Evolutionary conservation across 1,140 invertebrate species (phyloP), one percentile per base, ranked within the genome.

Genomic region (Lepidurus arcticus): DNA sequence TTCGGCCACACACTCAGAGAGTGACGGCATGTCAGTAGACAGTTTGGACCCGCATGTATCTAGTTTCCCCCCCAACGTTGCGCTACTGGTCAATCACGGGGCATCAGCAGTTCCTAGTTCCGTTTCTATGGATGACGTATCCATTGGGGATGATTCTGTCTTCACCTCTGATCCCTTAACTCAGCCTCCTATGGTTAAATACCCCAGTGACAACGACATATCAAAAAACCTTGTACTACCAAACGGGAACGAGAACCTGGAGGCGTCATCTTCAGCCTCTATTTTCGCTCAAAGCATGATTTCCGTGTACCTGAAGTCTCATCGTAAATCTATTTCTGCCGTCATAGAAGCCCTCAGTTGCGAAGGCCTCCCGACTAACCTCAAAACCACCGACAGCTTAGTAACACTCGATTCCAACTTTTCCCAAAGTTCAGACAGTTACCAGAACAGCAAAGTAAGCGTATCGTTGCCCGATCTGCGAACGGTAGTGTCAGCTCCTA

Each of bases 1-100:
- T 13, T 43, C 44, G 42, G 21, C 76, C 16, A 7, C 76, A 7
- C 24, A 53, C 13, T 26, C 81, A n/a, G 78, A 78, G 43, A 75
- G 44, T 43, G 74, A 76, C 5, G 42, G 81, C 80, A 85, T 86
- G 81, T 88, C 85, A 21, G 82, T 82, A 75, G 87, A 88, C 80
- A 87, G 86, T 81, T 82, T 88, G 74, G 87, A 87, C 80, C 83
- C 84, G 79, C 82, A 77, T 76, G 78, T 78, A 81, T 75, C 76
- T 73, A 44, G 10, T 8, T 73, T 9, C 73, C 44, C 9, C 2
- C 16, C 47, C 8, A 65, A 75, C 26, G 76, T 44, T 5, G 10
- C 21, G 9, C 42, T 42, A 11, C 76, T 53, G 42, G 74, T 79
- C 44, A 53, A 75, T 42, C 77, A 43, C 10, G n/a, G 6, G 1